phyloP scores from a whole-genome alignment of 1,140 invertebrate genomes.

The Brachystomella parvula region DNA sequence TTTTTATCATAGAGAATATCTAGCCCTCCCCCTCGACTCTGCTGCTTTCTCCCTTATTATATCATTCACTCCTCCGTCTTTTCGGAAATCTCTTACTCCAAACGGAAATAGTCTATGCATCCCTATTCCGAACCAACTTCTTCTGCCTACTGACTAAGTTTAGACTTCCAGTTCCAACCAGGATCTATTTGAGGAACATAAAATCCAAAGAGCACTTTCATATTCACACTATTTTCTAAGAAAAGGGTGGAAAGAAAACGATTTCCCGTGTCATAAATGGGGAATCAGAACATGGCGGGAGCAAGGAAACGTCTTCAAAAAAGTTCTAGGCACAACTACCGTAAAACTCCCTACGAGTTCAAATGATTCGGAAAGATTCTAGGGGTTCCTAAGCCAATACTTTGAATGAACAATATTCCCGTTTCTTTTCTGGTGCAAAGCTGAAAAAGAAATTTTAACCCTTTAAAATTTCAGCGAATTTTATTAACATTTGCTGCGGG shows the following conservation, averaged over 20 bases:
- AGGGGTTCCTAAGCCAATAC: no score
- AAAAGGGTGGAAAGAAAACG: not conserved
- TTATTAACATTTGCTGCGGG: no score
- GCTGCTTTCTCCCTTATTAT: not conserved
- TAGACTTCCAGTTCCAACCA: no score
- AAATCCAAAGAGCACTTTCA: slow-evolving; percentile 3
- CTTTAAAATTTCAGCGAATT: no score
- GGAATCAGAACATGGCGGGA: not conserved
- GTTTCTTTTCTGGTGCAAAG: no score
- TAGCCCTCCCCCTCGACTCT: no score
- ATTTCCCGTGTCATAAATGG: not conserved
- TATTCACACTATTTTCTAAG: not conserved
- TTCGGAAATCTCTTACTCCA: not conserved
- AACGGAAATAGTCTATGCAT: not conserved
- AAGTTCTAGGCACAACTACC: no score
- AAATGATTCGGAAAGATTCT: no score
- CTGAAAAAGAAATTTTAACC: no score
- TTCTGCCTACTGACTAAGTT: no score
- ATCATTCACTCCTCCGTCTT: not conserved
- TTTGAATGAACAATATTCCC: no score
- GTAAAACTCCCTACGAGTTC: no score
- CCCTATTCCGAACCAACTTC: not conserved
- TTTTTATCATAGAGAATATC: slow-evolving; percentile 8
- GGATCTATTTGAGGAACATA: slow-evolving; percentile 1
- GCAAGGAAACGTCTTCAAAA: not conserved